Percentiles rank a stretch among this genome's conserved stretches.
Evolutionary conservation across 2,797 vertebrate genomes (phyloP).

Genomic region (Amblyraja radiata): DNA sequence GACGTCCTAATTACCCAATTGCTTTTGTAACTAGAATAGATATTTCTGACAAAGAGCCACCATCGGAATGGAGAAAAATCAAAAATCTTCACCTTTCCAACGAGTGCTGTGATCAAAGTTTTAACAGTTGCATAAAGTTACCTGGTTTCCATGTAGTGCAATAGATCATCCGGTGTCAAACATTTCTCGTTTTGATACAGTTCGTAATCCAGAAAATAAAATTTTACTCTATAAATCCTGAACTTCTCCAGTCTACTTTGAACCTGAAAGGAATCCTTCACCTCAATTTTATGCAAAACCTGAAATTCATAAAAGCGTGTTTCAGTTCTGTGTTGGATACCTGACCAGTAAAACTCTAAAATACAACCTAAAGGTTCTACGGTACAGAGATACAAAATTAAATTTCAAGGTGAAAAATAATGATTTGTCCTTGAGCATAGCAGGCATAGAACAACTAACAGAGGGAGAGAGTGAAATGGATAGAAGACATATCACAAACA

Average conservation of each 20-base stretch:
- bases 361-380: neutral
- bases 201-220: constrained; percentile 70
- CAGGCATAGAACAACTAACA: neutral
- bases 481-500: neutral
- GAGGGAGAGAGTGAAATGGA: neutral
- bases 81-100: neutral
- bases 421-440: neutral
- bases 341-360: neutral
- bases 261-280: constrained; percentile 67
- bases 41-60: neutral
- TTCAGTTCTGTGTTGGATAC: neutral
- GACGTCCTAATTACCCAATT: no score
- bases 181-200: constrained; percentile 77
- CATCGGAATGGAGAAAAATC: neutral
- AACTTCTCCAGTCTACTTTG: constrained; percentile 54
- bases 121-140: constrained; percentile 43
- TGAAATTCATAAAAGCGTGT: constrained; percentile 46
- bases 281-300: constrained; percentile 82
- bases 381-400: neutral
- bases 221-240: constrained; percentile 67
- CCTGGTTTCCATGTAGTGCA: constrained; percentile 84
- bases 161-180: constrained; percentile 67
- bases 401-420: neutral
- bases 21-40: neutral
- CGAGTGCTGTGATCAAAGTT: neutral